Base-by-base conservation (phyloP, 2,113 vertebrate species). In the Piprites chloris region DNA sequence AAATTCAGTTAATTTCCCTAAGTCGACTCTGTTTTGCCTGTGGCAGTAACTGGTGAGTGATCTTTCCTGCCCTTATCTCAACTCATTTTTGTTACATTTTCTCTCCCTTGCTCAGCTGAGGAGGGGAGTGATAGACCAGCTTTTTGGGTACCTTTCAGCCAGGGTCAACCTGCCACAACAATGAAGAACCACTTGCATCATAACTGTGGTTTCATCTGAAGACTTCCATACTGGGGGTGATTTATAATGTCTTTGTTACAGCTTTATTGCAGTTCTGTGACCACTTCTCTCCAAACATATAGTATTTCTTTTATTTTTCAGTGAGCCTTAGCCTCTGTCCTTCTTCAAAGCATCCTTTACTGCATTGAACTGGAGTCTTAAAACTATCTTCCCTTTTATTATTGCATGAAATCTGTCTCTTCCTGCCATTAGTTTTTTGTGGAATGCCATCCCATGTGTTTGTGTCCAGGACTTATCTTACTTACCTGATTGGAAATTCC, bases 401-500 rank as follows among this genome's bases (percentile, higher is more conserved):
- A 33, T 28, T 95, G 42, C 9, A 7, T 79, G 11, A 88, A 95
- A 50, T 79, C 32, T 81, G 0, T 82, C 4, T 32, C 14, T 78
- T 91, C 39, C 42, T 90, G 61, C 7, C 13, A 9, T 82, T 79
- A 72, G 11, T 35, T 69, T 73, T 69, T 76, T 2, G 5, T 66
- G n/a, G 65, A 74, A 74, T 55, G 13, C 22, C 85, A 9, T 75
- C 61, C 37, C 14, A 5, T 81, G 28, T 58, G 26, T 87, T 87
- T 87, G 42, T 62, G 24, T 87, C 50, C 13, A 37, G 55, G 77
- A 66, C 61, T 94, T 87, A 28, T 78, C 56, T 71, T 76, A 37
- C 61, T 67, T 94, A 46, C 28, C n/a, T 77, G 30, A n/a, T 55
- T 14, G 53, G 74, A 81, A 94, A 93, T 87, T 67, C 76, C 42